Conservation (phyloP, 2,113 vertebrate genomes). For the Eidolon helvum region DNA sequence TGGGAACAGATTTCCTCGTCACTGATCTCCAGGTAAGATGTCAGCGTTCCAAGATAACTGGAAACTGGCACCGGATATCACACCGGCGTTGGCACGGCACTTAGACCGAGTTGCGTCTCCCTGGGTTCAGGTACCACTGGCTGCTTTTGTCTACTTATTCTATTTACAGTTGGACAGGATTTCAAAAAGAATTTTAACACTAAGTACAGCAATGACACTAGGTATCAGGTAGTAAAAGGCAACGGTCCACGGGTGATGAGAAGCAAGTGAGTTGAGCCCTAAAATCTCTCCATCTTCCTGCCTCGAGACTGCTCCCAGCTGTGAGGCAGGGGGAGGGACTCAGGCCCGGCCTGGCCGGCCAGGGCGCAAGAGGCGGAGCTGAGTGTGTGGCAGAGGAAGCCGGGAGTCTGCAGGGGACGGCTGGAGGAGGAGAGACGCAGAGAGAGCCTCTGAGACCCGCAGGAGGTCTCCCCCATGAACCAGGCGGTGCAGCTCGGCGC, state of each 20-base stretch:
- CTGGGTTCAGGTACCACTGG: background rate
- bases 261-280: background rate
- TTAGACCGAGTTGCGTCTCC: rapidly evolving
- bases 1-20: background rate
- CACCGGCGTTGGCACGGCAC: background rate
- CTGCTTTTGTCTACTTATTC: background rate
- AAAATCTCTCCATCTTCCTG: no score
- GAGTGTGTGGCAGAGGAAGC: background rate
- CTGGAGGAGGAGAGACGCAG: background rate
- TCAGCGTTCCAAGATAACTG: background rate
- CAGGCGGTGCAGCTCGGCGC: no score
- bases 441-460: no score
- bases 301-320: background rate
- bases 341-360: background rate
- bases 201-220: background rate
- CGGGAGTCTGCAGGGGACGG: background rate
- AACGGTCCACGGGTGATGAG: no score
- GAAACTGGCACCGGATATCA: background rate
- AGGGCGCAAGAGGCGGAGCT: background rate
- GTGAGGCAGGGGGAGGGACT: no score
- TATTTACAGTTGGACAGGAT: no score
- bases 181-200: background rate
- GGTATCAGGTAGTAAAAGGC: background rate
- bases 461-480: no score
- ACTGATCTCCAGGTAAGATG: background rate